Percentiles rank a stretch among this genome's conserved stretches.
These are phyloP conservation scores for Drosophila burlai DNA, from an alignment of 1,140 invertebrate species.

Conservation along the genomic window DNA sequence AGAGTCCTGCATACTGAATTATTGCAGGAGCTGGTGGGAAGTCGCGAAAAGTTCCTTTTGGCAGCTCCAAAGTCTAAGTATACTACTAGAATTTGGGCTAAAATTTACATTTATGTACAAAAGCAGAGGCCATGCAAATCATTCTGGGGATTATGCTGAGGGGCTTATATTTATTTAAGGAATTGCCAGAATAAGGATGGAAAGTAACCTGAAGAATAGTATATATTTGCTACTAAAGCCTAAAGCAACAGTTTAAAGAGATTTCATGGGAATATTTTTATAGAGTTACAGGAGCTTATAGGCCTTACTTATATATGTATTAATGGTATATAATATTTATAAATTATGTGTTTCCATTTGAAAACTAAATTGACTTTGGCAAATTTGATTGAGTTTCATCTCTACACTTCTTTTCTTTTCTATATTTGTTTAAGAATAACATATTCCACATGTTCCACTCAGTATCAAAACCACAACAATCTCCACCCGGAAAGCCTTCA, in stretches of 20 bases:
- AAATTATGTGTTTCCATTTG: neutral
- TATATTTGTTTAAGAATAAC: neutral
- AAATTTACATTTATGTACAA: slow-evolving; percentile 46
- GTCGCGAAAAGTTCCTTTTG: slow-evolving; percentile 17
- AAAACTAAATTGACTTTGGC: neutral
- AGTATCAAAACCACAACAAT: neutral
- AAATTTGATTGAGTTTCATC: neutral
- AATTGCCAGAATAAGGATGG: neutral
- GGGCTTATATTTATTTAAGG: slow-evolving; percentile 8
- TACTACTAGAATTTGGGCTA: slow-evolving; percentile 40
- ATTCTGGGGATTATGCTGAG: slow-evolving; percentile 22
- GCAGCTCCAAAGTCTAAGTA: slow-evolving; percentile 24
- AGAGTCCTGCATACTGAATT: slow-evolving; percentile 42
- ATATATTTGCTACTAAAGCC: neutral
- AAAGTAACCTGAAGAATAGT: neutral
- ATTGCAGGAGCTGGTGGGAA: slow-evolving; percentile 19
- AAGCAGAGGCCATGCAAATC: slow-evolving; percentile 36
- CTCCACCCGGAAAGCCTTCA: too few relatives aligned
- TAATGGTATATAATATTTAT: neutral
- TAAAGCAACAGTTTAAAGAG: neutral
- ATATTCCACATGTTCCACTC: neutral
- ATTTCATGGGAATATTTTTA: neutral
- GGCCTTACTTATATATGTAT: too few relatives aligned
- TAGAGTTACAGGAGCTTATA: too few relatives aligned
- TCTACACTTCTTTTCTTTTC: neutral